A percentile compares a stretch with the other conserved stretches of the same genome.
Evolutionary conservation across 2,888 invertebrate genomes (phyloP).

Genomic region (Eupithecia abbreviata): DNA sequence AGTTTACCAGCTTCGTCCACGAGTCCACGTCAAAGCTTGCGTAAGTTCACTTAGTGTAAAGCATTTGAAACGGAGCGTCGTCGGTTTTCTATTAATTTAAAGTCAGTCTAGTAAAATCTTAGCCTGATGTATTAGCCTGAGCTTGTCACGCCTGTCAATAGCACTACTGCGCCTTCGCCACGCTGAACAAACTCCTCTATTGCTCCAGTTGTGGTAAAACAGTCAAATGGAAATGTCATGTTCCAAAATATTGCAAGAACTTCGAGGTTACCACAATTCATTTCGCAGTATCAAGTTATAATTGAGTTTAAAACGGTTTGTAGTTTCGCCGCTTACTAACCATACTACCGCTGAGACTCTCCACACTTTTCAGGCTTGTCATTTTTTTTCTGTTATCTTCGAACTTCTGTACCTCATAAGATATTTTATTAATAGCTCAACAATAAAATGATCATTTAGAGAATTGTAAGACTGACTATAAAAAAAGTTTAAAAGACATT

Average conservation of each 20-base stretch:
- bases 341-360: constrained; percentile 1
- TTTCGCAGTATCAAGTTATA: constrained; percentile 7
- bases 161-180: constrained; percentile 40
- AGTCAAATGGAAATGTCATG: constrained; percentile 77
- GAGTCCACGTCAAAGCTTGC: not conserved
- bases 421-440: not conserved
- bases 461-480: not conserved
- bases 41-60: not conserved
- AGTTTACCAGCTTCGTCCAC: not conserved
- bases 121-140: constrained; percentile 20
- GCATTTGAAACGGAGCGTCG: not conserved
- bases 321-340: constrained; percentile 17
- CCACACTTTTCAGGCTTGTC: not conserved
- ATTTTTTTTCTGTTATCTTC: not conserved
- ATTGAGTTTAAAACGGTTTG: constrained; percentile 17
- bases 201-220: constrained; percentile 56
- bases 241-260: constrained; percentile 57
- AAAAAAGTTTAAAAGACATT: not conserved
- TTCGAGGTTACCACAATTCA: constrained; percentile 19
- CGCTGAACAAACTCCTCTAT: constrained; percentile 54
- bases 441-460: too few species aligned
- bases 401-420: not conserved
- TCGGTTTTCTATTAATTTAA: constrained; percentile 20
- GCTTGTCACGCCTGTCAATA: constrained; percentile 50
- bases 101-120: constrained; percentile 21